Percentiles rank a stretch among this genome's conserved stretches.
Conservation (phyloP, 2,888 invertebrate genomes). For the Agapetus fuscipes region DNA sequence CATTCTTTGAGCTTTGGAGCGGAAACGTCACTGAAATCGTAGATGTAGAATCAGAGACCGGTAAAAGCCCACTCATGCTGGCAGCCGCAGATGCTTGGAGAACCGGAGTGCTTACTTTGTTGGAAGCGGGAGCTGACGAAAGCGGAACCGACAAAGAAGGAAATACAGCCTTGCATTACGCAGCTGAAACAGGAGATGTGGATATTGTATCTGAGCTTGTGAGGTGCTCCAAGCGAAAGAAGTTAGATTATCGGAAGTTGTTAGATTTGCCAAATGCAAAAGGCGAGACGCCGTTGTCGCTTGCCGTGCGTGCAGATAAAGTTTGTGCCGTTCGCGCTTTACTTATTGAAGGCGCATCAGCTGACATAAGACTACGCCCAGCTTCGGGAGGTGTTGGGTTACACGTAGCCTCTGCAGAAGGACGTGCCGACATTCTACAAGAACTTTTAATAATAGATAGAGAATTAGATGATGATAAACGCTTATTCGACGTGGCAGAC, state of each 20-base stretch:
- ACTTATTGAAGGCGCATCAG: not conserved
- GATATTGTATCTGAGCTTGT: conserved; percentile 44
- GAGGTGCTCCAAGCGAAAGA: conserved; percentile 37
- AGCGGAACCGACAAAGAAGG: conserved; percentile 30
- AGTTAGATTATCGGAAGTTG: conserved; percentile 28
- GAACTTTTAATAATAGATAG: conserved; percentile 38
- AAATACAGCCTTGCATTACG: conserved; percentile 46
- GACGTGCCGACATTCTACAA: conserved; percentile 44
- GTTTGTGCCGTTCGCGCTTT: conserved; percentile 6
- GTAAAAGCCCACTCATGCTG: not conserved
- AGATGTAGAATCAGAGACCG: not conserved
- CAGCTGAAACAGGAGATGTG: conserved; percentile 39
- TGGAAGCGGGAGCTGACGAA: conserved; percentile 45
- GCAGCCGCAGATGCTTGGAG: conserved; percentile 35
- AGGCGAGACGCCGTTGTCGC: conserved; percentile 47
- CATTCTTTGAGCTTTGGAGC: not conserved
- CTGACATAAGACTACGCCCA: no score
- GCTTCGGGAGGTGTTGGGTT: not conserved
- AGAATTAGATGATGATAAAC: conserved; percentile 25
- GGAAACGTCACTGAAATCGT: not conserved
- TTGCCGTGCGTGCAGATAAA: conserved; percentile 24
- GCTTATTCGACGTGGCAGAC: conserved; percentile 12
- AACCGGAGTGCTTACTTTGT: conserved; percentile 40
- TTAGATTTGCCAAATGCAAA: conserved; percentile 35
- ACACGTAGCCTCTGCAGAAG: conserved; percentile 43